Evolutionary conservation across 1,140 invertebrate genomes (phyloP), one percentile per base, ranked within the genome.

Genomic region (Nautilus pompilius): DNA sequence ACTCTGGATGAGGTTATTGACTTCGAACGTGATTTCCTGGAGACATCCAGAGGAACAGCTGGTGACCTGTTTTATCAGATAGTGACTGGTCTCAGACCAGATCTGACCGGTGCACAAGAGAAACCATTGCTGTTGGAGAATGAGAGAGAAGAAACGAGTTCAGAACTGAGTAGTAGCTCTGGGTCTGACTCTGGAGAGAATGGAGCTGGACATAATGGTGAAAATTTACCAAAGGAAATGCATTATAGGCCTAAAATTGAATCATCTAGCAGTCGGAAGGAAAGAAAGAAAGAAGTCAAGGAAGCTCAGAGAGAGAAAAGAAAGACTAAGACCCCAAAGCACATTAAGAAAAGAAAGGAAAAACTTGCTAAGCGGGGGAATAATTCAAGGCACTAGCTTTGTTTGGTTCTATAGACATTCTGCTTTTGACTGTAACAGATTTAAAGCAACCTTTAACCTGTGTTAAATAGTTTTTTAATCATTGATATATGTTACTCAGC

Each of bases 1-100:
- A 90, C 90, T 67, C 85, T 99, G n/a, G 90, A 89, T 71, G 91
- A 99, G 85, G 93, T 93, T 15, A 87, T 92, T 29, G 89, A 98
- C 82, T 90, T 91, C 82, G 96, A 99, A 81, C 83, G 91, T 51
- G 96, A 99, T 67, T 65, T 67, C 46, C 36, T 60, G 24, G 68
- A 70, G 49, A 70, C 73, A 22, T 83, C 88, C 64, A 91, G 91
- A 58, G 85, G 89, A 30, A 73, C 82, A 32, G 63, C 68, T 55
- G 85, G 87, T 34, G 65, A 91, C 81, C 84, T 95, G 5, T 84
- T 90, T 57, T 96, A 96, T 75, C 90, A 91, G 69, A 94, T 90
- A 59, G 85, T 96, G 48, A 87, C 91, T 28, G 94, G 93, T 2
- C 85, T 96, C 53, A 93, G 90, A 79, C 81, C 88, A 24, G 90